Conservation (phyloP, 1,140 invertebrate genomes). For the Tetramorium alpestre region DNA sequence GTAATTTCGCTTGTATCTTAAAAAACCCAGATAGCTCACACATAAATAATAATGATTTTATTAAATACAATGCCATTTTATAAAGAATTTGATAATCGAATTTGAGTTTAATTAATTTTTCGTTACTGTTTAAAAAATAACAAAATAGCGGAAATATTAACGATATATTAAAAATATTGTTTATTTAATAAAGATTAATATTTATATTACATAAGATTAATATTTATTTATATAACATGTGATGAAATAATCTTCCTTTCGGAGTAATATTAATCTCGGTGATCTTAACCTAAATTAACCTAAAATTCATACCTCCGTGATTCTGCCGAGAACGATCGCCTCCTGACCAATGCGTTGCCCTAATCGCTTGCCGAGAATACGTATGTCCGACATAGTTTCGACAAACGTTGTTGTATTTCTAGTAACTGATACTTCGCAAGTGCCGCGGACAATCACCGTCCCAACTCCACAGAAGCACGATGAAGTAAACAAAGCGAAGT, state of each 20-base stretch:
- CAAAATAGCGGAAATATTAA: background rate
- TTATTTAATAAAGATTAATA: background rate
- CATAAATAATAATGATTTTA: background rate
- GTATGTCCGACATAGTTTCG: conserved; percentile 30
- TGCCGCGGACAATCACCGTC: background rate
- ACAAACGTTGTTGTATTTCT: background rate
- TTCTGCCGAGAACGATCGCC: conserved; percentile 76
- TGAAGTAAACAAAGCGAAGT: background rate
- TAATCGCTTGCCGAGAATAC: conserved; percentile 41
- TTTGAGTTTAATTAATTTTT: background rate
- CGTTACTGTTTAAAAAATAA: background rate
- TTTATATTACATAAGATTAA: background rate
- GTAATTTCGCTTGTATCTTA: no score
- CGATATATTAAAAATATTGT: background rate
- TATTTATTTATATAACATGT: background rate
- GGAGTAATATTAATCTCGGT: background rate
- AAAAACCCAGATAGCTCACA: no score
- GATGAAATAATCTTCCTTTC: background rate
- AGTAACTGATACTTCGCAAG: background rate
- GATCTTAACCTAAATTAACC: background rate
- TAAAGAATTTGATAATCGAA: conserved; percentile 4
- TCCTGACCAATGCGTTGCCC: conserved; percentile 67
- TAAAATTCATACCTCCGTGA: conserved; percentile 68
- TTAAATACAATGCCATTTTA: background rate
- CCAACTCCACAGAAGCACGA: background rate